phyloP scores from a whole-genome alignment of 2,113 vertebrate genomes.

The Heliornis fulica region DNA sequence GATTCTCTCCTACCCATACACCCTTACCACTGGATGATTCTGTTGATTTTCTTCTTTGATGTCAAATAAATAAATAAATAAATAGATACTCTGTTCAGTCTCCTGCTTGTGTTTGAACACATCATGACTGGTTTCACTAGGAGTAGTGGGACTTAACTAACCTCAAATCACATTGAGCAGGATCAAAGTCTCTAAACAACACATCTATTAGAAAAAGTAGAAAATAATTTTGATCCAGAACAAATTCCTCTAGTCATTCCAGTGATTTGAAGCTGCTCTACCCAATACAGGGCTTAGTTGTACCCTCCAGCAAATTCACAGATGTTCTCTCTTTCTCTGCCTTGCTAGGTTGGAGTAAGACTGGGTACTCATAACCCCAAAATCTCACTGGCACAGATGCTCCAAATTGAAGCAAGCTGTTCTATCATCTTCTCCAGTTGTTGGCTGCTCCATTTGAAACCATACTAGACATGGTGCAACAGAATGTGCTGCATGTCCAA shows the following conservation, averaged over 20 bases:
- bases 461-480: slow-evolving; percentile 11
- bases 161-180: neutral
- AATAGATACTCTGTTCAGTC: neutral
- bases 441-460: slow-evolving; percentile 28
- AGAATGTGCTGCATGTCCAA: slow-evolving; percentile 15
- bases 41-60: neutral
- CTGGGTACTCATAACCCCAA: slow-evolving; percentile 32
- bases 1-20: neutral
- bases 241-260: neutral
- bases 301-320: slow-evolving; percentile 21
- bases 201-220: neutral
- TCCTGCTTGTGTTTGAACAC: neutral
- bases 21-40: neutral
- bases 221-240: neutral
- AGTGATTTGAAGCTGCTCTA: neutral
- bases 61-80: neutral
- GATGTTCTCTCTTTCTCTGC: neutral
- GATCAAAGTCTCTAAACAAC: neutral
- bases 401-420: slow-evolving; percentile 58
- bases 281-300: neutral
- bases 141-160: neutral
- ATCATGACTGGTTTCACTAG: neutral
- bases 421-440: slow-evolving; percentile 47
- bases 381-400: slow-evolving; percentile 42
- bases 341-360: neutral